phyloP scores from a whole-genome alignment of 2,113 vertebrate genomes.

The Anguilla japonica region DNA sequence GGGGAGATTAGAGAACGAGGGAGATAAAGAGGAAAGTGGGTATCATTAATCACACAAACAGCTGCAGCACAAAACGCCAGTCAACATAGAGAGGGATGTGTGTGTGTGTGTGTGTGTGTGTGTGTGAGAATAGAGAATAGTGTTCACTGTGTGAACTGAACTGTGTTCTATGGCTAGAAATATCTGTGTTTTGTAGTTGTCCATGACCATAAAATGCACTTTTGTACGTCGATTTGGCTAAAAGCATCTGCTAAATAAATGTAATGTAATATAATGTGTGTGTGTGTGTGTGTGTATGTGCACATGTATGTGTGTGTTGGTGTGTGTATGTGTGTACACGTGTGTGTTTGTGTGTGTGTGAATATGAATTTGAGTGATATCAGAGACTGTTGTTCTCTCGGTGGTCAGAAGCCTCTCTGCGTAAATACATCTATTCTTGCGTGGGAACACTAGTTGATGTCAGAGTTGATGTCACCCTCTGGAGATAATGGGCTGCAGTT shows the following conservation, averaged over 20 bases:
- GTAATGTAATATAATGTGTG: no score
- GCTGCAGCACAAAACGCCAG: background rate
- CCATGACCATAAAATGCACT: no score
- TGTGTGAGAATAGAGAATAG: background rate
- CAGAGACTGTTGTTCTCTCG: constrained; percentile 21
- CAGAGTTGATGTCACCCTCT: constrained; percentile 73
- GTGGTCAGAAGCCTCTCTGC: constrained; percentile 36
- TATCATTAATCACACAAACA: background rate
- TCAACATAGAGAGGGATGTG: background rate
- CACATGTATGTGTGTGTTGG: constrained; percentile 17
- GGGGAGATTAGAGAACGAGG: background rate
- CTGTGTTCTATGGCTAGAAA: no score
- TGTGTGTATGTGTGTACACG: constrained; percentile 12
- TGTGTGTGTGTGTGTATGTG: background rate
- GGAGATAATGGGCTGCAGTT: constrained; percentile 62
- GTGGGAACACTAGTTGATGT: constrained; percentile 64
- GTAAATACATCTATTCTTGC: constrained; percentile 66
- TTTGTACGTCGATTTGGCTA: no score
- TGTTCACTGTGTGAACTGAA: background rate
- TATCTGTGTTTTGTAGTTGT: no score
- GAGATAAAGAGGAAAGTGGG: constrained; percentile 33
- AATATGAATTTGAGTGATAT: background rate
- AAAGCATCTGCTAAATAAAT: no score
- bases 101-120: background rate
- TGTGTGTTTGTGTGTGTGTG: constrained; percentile 22